Base-by-base conservation (phyloP, 2,113 vertebrate species). In the Pipa parva region DNA sequence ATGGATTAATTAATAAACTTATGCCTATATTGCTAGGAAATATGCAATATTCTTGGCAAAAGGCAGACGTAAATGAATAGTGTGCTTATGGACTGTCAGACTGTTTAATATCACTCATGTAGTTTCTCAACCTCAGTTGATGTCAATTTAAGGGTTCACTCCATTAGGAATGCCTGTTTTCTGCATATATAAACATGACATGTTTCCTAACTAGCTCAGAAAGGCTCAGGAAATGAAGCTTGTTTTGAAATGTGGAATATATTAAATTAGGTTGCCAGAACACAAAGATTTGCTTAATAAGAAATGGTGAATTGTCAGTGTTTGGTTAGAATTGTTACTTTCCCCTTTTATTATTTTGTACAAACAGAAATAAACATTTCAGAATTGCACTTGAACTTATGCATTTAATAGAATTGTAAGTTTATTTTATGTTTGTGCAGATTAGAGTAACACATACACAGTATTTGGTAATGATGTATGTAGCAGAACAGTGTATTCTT, bases 121-220 rank as follows among this genome's bases (percentile, higher is more conserved):
- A 11, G 36, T 64, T 21, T 55, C 45, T 26, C 51, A 42, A 25
- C 17, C 39, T 42, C 22, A 6, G 12, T 17, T 54, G 24, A 56
- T 64, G 50, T 36, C 50, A 64, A 45, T 56, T 56, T 56, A 52
- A 18, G 9, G 5, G 12, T 17, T 29, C 50, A 55, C 52, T 46
- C 51, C 63, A 29, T 56, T 33, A 56, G 50, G 29, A 27, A 25
- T 10, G n/a, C 26, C 24, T 33, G 25, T 64, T 50, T 64, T 64
- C 50, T 56, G 39, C 63, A 64, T 50, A 45, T 39, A 50, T 50
- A 64, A 64, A 64, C 63, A 64, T 64, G 63, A 64, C 49, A 29
- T 26, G 33, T 20, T 24, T 56, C 24, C 24, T 15, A 25, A 37
- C n/a, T 15, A 56, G 2, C 1, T 26, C 3, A 42, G 24, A 46